phyloP scores from a whole-genome alignment of 1,140 invertebrate species.

The Homarus americanus region DNA sequence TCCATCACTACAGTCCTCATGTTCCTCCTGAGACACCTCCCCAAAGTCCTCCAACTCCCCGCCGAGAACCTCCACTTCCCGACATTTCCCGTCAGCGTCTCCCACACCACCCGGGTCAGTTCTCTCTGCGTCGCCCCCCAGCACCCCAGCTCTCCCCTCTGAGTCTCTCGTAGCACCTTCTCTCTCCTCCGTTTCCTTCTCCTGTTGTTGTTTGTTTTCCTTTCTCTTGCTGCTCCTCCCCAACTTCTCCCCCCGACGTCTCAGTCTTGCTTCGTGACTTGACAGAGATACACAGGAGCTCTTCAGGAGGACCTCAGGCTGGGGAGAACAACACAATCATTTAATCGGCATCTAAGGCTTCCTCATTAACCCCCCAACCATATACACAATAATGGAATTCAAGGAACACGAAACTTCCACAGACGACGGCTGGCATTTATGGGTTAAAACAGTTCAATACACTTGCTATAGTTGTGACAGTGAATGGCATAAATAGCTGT shows the following conservation, averaged over 20 bases:
- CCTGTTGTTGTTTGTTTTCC: conserved; percentile 32
- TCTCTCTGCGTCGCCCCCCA: background rate
- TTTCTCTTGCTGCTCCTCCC: conserved; percentile 20
- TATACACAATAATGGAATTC: too few species aligned
- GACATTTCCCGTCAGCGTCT: conserved; percentile 4
- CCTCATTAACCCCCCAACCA: too few species aligned
- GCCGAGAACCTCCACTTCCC: background rate
- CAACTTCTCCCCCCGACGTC: conserved; percentile 47
- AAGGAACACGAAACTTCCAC: too few species aligned
- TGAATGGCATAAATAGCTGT: too few species aligned
- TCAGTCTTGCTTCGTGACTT: conserved; percentile 62
- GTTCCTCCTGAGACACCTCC: conserved; percentile 50
- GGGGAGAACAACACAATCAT: too few species aligned
- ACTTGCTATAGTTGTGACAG: too few species aligned
- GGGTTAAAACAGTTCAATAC: too few species aligned
- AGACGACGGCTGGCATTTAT: too few species aligned
- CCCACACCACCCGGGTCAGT: background rate
- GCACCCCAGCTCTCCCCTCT: background rate
- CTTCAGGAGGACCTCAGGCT: conserved; percentile 59
- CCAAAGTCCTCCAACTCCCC: conserved; percentile 34
- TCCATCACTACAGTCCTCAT: conserved; percentile 37
- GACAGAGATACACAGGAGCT: conserved; percentile 52
- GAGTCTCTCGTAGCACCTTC: background rate
- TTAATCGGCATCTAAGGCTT: background rate
- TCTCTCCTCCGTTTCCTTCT: conserved; percentile 10